A percentile compares a stretch with the other conserved stretches of the same genome.
Conservation (phyloP, 2,888 invertebrate species). For the Lordiphosa fenestrarum region DNA sequence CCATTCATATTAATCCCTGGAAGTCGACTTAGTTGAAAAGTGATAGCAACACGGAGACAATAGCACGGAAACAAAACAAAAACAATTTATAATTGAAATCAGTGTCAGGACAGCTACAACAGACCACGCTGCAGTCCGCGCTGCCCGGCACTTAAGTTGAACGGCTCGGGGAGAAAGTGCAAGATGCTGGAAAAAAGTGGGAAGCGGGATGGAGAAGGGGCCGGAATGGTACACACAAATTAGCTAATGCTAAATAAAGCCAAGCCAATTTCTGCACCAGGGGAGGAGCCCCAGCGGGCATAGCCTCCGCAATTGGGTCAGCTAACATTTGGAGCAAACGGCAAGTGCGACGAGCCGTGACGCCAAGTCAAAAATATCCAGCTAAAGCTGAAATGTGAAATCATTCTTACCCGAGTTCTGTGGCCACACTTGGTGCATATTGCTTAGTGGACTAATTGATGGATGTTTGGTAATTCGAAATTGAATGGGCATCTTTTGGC, state of each 20-base stretch:
- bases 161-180: slow-evolving; percentile 32
- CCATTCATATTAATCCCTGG: neutral
- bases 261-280: slow-evolving; percentile 35
- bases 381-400: no score
- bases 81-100: slow-evolving; percentile 69
- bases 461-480: slow-evolving; percentile 15
- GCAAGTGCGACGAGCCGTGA: slow-evolving; percentile 55
- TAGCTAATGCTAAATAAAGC: slow-evolving; percentile 67
- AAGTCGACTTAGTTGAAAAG: neutral
- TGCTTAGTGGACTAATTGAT: no score
- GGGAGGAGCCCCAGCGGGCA: slow-evolving; percentile 39
- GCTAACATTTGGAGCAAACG: slow-evolving; percentile 63
- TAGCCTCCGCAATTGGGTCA: slow-evolving; percentile 61
- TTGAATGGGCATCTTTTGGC: slow-evolving; percentile 11
- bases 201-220: neutral
- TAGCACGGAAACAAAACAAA: slow-evolving; percentile 17
- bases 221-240: slow-evolving; percentile 47
- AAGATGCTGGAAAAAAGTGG: slow-evolving; percentile 24
- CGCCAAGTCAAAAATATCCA: slow-evolving; percentile 22
- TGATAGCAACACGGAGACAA: slow-evolving; percentile 4
- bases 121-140: slow-evolving; percentile 16
- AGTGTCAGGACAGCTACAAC: slow-evolving; percentile 52
- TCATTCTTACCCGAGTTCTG: no score
- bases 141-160: slow-evolving; percentile 44
- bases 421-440: no score